Evolutionary conservation across 2,113 vertebrate genomes (phyloP).

Genomic region (Protobothrops mucrosquamatus): DNA sequence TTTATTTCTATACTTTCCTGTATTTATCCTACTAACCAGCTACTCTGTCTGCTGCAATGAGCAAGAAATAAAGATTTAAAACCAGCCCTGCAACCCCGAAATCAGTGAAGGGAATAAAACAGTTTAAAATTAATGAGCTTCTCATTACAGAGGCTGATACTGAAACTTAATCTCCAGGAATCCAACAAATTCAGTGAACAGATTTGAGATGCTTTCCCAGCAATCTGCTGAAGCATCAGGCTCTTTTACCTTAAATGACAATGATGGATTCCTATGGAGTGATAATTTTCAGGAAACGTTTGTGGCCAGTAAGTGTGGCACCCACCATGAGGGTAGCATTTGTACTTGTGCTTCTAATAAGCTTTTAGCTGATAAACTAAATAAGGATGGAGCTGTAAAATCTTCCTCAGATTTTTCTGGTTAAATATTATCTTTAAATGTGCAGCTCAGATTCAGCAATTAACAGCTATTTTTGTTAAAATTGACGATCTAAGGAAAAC

Average conservation of each 20-base stretch:
- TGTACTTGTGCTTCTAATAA: not conserved
- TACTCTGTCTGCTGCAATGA: not conserved
- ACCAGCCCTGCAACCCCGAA: not conserved
- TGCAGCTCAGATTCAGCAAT: not conserved
- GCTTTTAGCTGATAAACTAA: not conserved
- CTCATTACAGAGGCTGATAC: not conserved
- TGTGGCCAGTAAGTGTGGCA: not conserved
- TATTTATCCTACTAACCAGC: not conserved
- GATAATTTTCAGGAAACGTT: not conserved
- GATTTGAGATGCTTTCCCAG: not conserved
- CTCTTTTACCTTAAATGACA: not conserved
- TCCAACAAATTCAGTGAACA: not conserved
- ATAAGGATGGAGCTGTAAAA: not conserved
- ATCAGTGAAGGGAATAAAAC: not conserved
- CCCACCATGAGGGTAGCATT: not conserved
- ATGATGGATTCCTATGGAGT: not conserved
- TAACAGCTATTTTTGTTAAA: not conserved
- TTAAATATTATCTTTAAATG: not conserved
- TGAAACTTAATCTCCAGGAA: not conserved
- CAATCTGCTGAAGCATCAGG: not conserved
- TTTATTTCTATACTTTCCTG: not conserved
- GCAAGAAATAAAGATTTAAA: not conserved
- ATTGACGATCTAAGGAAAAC: not conserved
- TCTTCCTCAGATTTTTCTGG: not conserved
- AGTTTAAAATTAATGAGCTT: not conserved